Conservation (phyloP, 2,797 vertebrate genomes). For the Crocidura indochinensis region DNA sequence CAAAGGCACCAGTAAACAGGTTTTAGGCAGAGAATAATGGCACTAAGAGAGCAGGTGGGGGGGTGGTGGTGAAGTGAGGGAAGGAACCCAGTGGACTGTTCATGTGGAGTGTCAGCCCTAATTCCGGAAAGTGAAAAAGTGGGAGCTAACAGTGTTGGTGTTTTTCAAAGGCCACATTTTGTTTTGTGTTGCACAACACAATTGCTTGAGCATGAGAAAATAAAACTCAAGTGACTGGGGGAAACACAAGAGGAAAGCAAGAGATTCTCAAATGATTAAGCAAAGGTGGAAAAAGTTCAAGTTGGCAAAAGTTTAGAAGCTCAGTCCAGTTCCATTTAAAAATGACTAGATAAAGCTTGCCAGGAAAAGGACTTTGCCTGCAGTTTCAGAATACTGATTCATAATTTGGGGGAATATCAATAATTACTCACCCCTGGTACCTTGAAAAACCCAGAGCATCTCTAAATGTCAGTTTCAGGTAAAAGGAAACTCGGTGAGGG, state of each 20-base stretch:
- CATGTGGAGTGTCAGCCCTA: conserved; percentile 77
- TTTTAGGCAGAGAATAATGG: conserved; percentile 89
- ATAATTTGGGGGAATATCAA: conserved; percentile 64
- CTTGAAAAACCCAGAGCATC: conserved; percentile 61
- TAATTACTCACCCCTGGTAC: conserved; percentile 82
- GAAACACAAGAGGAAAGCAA: conserved; percentile 65
- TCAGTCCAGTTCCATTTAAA: conserved; percentile 76
- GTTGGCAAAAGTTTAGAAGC: conserved; percentile 82
- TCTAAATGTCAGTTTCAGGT: conserved; percentile 79
- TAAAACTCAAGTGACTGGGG: conserved; percentile 58
- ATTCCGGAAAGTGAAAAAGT: conserved; percentile 68
- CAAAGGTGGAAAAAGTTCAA: conserved; percentile 81
- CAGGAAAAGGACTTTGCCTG: conserved; percentile 71
- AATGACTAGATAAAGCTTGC: conserved; percentile 78
- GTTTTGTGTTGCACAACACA: conserved; percentile 67
- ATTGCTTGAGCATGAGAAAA: conserved; percentile 68
- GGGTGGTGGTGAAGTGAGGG: too few species aligned
- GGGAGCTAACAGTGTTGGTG: conserved; percentile 50
- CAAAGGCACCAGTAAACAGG: conserved; percentile 89
- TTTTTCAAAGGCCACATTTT: conserved; percentile 74
- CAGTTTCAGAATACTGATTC: conserved; percentile 66
- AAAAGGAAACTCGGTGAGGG: background rate
- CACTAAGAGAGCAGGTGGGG: conserved; percentile 2
- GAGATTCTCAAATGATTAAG: conserved; percentile 77
- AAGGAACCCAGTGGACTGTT: conserved; percentile 70